These are phyloP conservation scores for Acropternis orthonyx DNA, from an alignment of 2,797 vertebrate species.

Conservation along the genomic window DNA sequence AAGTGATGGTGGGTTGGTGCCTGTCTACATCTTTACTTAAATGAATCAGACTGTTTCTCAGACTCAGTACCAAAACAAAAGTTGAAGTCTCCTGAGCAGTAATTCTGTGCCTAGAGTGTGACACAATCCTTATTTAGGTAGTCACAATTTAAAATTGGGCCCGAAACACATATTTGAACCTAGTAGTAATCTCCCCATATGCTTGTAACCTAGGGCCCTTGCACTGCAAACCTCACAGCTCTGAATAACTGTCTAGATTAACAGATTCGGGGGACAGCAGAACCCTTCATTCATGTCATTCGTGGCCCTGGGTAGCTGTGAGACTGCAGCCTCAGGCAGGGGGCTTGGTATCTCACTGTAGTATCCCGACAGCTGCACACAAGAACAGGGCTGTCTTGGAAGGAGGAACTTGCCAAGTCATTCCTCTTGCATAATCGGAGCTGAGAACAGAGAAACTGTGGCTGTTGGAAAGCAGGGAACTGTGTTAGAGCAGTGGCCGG, in stretches of 20 bases:
- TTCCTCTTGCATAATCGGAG: constrained; percentile 49
- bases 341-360: background rate
- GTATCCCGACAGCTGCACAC: background rate
- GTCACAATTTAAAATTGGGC: background rate
- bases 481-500: background rate
- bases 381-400: background rate
- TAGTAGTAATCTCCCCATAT: rapidly evolving
- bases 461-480: background rate
- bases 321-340: background rate
- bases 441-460: background rate
- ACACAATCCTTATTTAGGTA: background rate
- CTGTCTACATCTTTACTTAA: background rate
- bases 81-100: background rate
- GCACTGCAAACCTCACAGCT: background rate
- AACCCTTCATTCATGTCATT: background rate
- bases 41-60: background rate
- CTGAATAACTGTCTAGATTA: background rate
- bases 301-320: background rate
- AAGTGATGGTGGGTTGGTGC: rapidly evolving
- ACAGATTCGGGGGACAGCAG: background rate
- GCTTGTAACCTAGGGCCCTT: background rate
- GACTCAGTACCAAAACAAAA: background rate
- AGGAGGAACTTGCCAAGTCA: constrained; percentile 65
- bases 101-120: background rate
- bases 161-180: background rate